A percentile compares a stretch with the other conserved stretches of the same genome.
Conservation (phyloP, 2,888 invertebrate genomes). For the Glyphotaelius pellucidus region DNA sequence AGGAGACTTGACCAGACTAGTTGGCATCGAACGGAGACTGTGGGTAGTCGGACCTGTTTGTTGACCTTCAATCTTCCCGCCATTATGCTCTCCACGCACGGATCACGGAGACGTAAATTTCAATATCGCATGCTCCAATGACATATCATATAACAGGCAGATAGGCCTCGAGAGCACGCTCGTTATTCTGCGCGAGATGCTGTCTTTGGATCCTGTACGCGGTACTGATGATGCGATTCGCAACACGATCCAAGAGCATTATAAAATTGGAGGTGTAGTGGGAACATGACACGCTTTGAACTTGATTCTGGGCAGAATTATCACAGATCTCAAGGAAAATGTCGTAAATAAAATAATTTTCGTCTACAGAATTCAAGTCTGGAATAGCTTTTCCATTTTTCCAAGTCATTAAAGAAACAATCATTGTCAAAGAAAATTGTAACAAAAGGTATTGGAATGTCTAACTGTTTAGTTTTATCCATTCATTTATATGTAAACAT, state of each 20-base stretch:
- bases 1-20: conserved; percentile 48
- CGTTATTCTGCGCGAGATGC: neutral
- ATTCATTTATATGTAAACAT: too few species aligned
- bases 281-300: too few species aligned
- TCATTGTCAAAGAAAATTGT: neutral
- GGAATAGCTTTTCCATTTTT: neutral
- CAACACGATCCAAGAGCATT: neutral
- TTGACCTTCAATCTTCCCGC: conserved; percentile 55
- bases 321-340: too few species aligned
- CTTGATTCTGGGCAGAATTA: too few species aligned
- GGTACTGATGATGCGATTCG: neutral
- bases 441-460: neutral
- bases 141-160: conserved; percentile 16
- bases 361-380: neutral
- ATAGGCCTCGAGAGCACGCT: conserved; percentile 5
- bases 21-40: conserved; percentile 48
- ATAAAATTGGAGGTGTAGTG: neutral
- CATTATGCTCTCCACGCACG: conserved; percentile 43
- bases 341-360: neutral
- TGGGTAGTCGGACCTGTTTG: conserved; percentile 56
- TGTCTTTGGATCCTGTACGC: neutral
- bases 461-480: neutral
- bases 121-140: conserved; percentile 13
- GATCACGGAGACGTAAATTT: conserved; percentile 24
- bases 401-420: neutral